phyloP scores from a whole-genome alignment of 2,113 vertebrate species.

The Struthidea cinerea region DNA sequence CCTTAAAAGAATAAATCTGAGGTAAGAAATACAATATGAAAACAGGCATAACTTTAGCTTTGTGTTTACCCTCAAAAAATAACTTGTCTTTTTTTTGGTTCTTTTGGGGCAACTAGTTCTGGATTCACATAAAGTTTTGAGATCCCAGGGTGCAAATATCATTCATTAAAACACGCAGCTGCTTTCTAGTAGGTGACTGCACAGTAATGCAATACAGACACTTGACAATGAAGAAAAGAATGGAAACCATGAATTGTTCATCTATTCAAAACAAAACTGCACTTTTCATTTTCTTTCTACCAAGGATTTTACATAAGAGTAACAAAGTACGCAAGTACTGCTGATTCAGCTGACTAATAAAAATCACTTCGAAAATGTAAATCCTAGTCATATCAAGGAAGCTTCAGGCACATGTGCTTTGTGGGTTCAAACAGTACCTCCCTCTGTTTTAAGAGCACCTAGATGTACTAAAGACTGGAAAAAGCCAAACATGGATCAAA shows the following conservation, averaged over 20 bases:
- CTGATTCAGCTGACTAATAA: not conserved
- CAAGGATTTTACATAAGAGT: not conserved
- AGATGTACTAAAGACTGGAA: not conserved
- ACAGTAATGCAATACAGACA: not conserved
- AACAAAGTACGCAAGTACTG: not conserved
- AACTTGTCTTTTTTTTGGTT: not conserved
- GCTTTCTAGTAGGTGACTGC: not conserved
- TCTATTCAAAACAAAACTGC: not conserved
- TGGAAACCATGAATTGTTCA: not conserved
- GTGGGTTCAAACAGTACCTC: not conserved
- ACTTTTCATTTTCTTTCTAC: not conserved
- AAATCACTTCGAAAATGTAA: not conserved
- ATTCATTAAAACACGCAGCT: not conserved
- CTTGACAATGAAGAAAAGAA: not conserved
- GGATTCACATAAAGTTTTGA: not conserved
- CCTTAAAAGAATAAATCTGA: slow-evolving; percentile 69
- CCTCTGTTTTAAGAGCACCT: not conserved
- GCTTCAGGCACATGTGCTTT: not conserved
- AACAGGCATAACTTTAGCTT: not conserved
- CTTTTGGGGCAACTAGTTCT: not conserved
- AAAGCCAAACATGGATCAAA: not conserved
- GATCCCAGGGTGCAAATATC: not conserved
- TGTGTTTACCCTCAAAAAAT: not conserved
- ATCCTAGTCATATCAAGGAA: not conserved
- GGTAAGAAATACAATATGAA: not conserved